Evolutionary conservation across 2,797 vertebrate species (phyloP).

Genomic region (Ctenopoma multispine): DNA sequence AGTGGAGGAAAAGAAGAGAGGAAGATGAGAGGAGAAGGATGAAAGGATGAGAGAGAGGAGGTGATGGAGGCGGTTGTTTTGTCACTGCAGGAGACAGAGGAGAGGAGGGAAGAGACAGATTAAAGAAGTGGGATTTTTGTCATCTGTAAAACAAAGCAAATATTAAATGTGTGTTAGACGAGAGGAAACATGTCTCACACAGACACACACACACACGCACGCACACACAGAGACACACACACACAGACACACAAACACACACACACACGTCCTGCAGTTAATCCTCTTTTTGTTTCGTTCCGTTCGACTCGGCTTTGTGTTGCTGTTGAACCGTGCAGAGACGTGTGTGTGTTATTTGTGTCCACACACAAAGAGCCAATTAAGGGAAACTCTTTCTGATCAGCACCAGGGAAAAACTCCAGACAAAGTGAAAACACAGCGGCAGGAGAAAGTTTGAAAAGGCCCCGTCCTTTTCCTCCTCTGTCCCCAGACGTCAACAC

Average conservation of each 20-base stretch:
- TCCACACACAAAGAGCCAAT: background rate
- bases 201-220: too few species aligned
- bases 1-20: conserved; percentile 12
- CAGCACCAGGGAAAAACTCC: conserved; percentile 17
- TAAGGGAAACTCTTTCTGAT: conserved; percentile 10
- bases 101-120: conserved; percentile 28
- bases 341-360: too few species aligned
- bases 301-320: too few species aligned
- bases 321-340: too few species aligned
- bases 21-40: conserved; percentile 24
- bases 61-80: conserved; percentile 17
- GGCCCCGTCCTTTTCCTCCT: conserved; percentile 1
- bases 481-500: conserved; percentile 34
- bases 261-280: too few species aligned
- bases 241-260: too few species aligned
- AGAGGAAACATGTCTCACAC: background rate
- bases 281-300: too few species aligned
- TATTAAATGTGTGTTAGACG: background rate
- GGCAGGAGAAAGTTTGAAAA: conserved; percentile 22
- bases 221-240: too few species aligned
- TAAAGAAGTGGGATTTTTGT: conserved; percentile 10
- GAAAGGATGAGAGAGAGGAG: conserved; percentile 11
- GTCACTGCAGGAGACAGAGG: conserved; percentile 26
- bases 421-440: conserved; percentile 14
- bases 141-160: conserved; percentile 13